Evolutionary conservation across 2,797 vertebrate genomes (phyloP), one percentile per base, ranked within the genome.

Genomic region (Iguana delicatissima): DNA sequence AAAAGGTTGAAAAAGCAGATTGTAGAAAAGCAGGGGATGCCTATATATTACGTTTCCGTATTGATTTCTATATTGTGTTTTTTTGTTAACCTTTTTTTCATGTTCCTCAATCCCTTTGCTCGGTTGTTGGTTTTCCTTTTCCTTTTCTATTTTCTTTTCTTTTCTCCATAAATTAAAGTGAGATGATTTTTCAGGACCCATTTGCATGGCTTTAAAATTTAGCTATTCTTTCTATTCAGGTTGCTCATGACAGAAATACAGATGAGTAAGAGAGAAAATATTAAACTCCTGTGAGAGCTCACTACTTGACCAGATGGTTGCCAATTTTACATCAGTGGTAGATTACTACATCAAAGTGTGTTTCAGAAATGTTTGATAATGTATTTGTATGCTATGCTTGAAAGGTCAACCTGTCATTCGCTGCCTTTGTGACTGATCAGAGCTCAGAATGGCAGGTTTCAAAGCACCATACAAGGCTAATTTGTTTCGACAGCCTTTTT

Each of bases 151-250:
- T 24, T 20, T 89, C 1, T 95, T 9, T 57, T 82, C 93, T 95
- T 94, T 89, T 64, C 91, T 80, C 90, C 91, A 9, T 50, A 94
- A 94, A 87, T 93, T 94, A 90, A 93, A 95, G 94, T 20, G 85
- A 86, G 52, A 64, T 89, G 38, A 62, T 94, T 84, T 95, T 42
- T 80, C 26, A 91, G 67, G 86, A 85, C 50, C 95, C 64, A 83
- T 82, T 10, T 85, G 9, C 89, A 89, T 94, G 91, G 10, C 77
- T 80, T 80, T 69, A 62, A 94, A 94, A 88, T 89, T n/a, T 72
- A 82, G 12, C 89, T 94, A 94, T 93, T 86, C 29, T 92, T 55
- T 67, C 35, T 95, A 87, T 93, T 92, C 87, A 93, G 91, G 12
- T 91, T 46, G 69, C 89, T 94, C 26, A 1, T 92, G 94, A 91